Percentiles rank a stretch among this genome's conserved stretches.
phyloP scores from a whole-genome alignment of 2,888 invertebrate genomes.

The Euphydryas editha region DNA sequence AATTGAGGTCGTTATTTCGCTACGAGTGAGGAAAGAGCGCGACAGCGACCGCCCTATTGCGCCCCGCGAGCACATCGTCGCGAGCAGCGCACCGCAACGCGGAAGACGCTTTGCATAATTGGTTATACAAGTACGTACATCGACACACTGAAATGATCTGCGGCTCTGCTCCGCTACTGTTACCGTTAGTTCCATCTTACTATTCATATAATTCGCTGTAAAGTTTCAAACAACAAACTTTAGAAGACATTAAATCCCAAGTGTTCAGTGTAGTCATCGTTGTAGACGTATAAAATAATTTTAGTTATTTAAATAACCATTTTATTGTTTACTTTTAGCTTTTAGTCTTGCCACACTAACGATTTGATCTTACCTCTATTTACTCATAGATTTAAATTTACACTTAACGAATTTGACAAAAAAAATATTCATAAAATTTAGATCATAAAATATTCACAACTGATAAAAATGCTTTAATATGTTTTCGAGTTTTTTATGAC shows the following conservation, averaged over 20 bases:
- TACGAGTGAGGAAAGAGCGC: constrained; percentile 82
- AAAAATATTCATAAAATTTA: too few relatives aligned
- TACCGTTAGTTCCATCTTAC: constrained; percentile 8
- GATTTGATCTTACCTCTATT: too few relatives aligned
- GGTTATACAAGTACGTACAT: constrained; percentile 75
- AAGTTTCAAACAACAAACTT: constrained; percentile 14
- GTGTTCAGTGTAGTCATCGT: not conserved
- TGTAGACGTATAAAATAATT: not conserved
- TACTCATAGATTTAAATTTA: too few relatives aligned
- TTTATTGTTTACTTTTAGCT: not conserved
- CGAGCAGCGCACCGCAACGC: constrained; percentile 70
- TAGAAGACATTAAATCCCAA: not conserved
- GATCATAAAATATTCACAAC: too few relatives aligned
- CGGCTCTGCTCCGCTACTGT: constrained; percentile 36
- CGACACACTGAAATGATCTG: constrained; percentile 54
- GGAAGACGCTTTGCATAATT: constrained; percentile 82
- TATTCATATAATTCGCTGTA: constrained; percentile 10
- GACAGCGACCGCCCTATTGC: constrained; percentile 69
- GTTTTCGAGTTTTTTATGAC: not conserved
- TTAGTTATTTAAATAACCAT: not conserved
- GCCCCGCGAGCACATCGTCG: constrained; percentile 58
- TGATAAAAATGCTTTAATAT: not conserved
- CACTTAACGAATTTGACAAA: too few relatives aligned
- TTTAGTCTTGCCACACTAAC: not conserved
- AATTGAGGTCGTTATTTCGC: constrained; percentile 83